These are phyloP conservation scores for Pterostichus niger DNA, from an alignment of 2,888 invertebrate genomes.

Conservation along the genomic window DNA sequence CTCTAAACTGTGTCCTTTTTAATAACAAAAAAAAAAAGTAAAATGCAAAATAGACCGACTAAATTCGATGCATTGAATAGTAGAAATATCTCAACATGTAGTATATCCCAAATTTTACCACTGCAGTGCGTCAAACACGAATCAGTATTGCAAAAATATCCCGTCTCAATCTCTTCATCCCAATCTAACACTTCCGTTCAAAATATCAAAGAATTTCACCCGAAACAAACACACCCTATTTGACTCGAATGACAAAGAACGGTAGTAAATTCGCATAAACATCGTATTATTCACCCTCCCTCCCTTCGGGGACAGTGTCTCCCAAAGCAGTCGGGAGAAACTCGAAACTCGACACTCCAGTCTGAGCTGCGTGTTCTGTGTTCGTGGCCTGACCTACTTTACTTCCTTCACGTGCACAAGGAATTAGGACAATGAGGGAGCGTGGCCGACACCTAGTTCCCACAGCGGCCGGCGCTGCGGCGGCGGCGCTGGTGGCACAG, in stretches of 20 bases:
- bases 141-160: too few species aligned
- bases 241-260: conserved; percentile 1
- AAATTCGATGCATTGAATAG: too few species aligned
- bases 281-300: conserved; percentile 17
- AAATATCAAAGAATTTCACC: too few species aligned
- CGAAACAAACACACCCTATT: too few species aligned
- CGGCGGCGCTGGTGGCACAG: neutral
- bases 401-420: conserved; percentile 15
- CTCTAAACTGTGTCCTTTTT: too few species aligned
- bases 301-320: neutral
- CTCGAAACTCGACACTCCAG: conserved; percentile 9
- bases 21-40: too few species aligned
- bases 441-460: conserved; percentile 31
- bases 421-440: conserved; percentile 47
- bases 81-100: too few species aligned
- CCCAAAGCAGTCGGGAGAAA: conserved; percentile 15
- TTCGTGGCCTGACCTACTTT: conserved; percentile 35
- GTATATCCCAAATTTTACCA: too few species aligned
- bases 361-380: conserved; percentile 12
- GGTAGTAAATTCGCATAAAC: conserved; percentile 12
- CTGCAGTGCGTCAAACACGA: too few species aligned
- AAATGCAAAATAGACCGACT: too few species aligned
- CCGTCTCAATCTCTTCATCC: too few species aligned
- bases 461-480: neutral
- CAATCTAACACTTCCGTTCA: too few species aligned